Percentiles rank a stretch among this genome's conserved stretches.
Evolutionary conservation across 2,797 vertebrate species (phyloP).

Genomic region (Oreochromis mossambicus): DNA sequence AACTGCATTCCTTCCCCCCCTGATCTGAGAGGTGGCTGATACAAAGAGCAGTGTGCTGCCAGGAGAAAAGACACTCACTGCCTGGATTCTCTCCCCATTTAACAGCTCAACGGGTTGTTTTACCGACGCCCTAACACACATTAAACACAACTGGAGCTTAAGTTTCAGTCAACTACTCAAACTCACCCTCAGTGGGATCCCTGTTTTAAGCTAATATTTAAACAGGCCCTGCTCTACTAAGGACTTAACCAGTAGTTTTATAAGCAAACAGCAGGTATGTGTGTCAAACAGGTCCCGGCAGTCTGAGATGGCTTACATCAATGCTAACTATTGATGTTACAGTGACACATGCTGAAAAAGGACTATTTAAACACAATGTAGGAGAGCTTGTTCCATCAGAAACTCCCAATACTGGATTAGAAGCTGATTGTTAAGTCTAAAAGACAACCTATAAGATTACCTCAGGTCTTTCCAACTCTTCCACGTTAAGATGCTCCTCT

Average conservation of each 20-base stretch:
- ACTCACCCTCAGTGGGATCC: not conserved
- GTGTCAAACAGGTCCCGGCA: not conserved
- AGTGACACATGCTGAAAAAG: not conserved
- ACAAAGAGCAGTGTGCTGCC: not conserved
- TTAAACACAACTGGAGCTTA: not conserved
- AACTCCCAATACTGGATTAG: not conserved
- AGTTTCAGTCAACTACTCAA: not conserved
- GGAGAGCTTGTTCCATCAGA: not conserved
- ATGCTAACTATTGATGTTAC: not conserved
- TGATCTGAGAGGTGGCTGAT: conserved; percentile 30
- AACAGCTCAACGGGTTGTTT: not conserved
- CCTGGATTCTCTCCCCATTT: not conserved
- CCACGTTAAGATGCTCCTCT: not conserved
- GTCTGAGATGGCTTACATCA: not conserved
- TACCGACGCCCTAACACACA: not conserved
- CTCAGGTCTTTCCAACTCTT: not conserved
- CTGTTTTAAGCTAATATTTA: not conserved
- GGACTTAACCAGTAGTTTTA: not conserved
- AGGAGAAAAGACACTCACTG: not conserved
- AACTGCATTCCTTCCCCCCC: conserved; percentile 43
- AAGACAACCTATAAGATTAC: not conserved
- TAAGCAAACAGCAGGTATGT: not conserved
- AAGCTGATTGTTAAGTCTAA: not conserved
- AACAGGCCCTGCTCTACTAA: not conserved
- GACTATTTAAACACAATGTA: not conserved